These are phyloP conservation scores for Diceros bicornis DNA, from an alignment of 2,797 vertebrate species.

Conservation along the genomic window DNA sequence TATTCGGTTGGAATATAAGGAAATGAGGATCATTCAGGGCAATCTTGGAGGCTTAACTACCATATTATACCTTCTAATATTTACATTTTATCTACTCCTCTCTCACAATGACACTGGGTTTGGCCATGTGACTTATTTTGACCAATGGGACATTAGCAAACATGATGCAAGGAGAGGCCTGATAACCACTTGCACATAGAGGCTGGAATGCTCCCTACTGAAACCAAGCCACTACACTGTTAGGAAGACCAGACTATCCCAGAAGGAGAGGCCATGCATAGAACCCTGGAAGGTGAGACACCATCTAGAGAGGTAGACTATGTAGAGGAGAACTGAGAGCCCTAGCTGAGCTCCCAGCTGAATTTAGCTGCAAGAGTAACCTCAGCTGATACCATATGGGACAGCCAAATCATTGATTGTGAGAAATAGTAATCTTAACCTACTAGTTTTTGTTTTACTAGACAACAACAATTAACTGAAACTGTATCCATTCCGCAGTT, in stretches of 20 bases:
- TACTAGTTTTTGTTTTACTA: not conserved
- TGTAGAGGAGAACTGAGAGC: not conserved
- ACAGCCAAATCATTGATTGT: not conserved
- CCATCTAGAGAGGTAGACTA: not conserved
- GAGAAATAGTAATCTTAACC: not conserved
- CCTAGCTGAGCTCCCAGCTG: not conserved
- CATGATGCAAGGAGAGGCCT: not conserved
- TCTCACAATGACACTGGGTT: not conserved
- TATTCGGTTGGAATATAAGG: not conserved
- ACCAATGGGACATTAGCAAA: not conserved
- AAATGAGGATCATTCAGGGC: not conserved
- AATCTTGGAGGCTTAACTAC: not conserved
- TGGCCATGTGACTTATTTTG: not conserved
- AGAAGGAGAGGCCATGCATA: not conserved
- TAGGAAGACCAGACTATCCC: not conserved
- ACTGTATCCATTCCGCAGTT: not conserved
- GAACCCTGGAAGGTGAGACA: not conserved
- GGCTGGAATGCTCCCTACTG: not conserved
- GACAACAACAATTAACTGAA: not conserved
- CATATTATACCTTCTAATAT: not conserved
- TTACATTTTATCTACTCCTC: not conserved
- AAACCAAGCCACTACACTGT: not conserved
- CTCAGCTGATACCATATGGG: conserved; percentile 8
- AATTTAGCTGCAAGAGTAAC: not conserved
- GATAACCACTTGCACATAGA: not conserved